Evolutionary conservation across 92 coral and sea anemone species (phyloP).

Genomic region (Diadumene lineata): DNA sequence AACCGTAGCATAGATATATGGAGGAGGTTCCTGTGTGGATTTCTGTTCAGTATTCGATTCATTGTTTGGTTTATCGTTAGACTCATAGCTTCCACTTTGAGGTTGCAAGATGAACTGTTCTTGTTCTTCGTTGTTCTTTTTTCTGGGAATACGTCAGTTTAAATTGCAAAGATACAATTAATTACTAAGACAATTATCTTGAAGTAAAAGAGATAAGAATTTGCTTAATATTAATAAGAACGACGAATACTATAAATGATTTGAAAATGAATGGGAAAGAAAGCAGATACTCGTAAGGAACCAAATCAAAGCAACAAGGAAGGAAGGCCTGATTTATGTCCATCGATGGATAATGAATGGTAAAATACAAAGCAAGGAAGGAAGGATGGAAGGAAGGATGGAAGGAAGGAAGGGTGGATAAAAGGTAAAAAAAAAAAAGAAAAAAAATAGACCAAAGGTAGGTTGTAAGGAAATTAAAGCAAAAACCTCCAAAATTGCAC

Average conservation of each 20-base stretch:
- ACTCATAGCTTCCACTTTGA: background rate
- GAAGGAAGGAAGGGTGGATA: background rate
- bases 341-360: background rate
- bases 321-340: no score
- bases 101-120: background rate
- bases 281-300: background rate
- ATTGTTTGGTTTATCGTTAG: no score
- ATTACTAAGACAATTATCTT: no score
- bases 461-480: no score
- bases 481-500: background rate
- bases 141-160: background rate
- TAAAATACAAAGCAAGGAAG: background rate
- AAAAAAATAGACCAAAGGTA: no score
- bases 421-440: background rate
- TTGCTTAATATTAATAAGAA: no score
- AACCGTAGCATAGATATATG: constrained; percentile 7
- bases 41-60: background rate
- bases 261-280: background rate
- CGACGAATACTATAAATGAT: no score
- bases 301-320: no score
- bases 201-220: no score
- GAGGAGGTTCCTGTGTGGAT: background rate
- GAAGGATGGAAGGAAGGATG: background rate
- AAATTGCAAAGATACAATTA: no score
- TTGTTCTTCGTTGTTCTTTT: background rate